These are phyloP conservation scores for Rhopilema esculentum DNA, from an alignment of 30 jellyfish, hydroid and myxozoan species.

Conservation along the genomic window DNA sequence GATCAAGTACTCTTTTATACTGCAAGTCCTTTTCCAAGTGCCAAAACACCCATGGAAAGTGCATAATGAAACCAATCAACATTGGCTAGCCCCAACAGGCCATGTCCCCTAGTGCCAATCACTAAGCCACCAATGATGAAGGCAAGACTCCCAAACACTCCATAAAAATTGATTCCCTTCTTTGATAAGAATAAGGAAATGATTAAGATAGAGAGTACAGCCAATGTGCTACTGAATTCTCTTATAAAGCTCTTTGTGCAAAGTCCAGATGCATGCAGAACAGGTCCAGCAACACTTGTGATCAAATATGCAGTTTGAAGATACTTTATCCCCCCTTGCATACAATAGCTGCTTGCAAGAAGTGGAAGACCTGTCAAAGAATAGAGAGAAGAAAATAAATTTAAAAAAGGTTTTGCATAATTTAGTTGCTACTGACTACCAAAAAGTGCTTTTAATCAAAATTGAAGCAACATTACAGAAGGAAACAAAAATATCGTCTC, in stretches of 20 bases:
- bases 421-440: not conserved
- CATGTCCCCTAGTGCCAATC: conserved; percentile 60
- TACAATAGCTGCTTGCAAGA: conserved; percentile 54
- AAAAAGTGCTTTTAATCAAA: not conserved
- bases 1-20: no score
- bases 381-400: not conserved
- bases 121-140: conserved; percentile 63
- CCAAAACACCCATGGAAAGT: conserved; percentile 36
- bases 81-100: conserved; percentile 23
- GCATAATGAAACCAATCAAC: conserved; percentile 72
- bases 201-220: conserved; percentile 36
- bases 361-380: conserved; percentile 50
- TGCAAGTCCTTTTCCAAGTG: conserved; percentile 38
- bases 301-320: not conserved
- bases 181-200: conserved; percentile 13
- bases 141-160: conserved; percentile 24
- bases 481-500: no score
- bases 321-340: conserved; percentile 14
- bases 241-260: conserved; percentile 1
- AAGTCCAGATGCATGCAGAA: conserved; percentile 29
- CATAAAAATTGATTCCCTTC: conserved; percentile 24
- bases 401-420: not conserved
- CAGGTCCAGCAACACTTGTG: conserved; percentile 38
- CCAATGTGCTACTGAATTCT: conserved; percentile 39
- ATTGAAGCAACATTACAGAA: no score